Conservation (phyloP, 2,113 vertebrate species). For the Piaya cayana region DNA sequence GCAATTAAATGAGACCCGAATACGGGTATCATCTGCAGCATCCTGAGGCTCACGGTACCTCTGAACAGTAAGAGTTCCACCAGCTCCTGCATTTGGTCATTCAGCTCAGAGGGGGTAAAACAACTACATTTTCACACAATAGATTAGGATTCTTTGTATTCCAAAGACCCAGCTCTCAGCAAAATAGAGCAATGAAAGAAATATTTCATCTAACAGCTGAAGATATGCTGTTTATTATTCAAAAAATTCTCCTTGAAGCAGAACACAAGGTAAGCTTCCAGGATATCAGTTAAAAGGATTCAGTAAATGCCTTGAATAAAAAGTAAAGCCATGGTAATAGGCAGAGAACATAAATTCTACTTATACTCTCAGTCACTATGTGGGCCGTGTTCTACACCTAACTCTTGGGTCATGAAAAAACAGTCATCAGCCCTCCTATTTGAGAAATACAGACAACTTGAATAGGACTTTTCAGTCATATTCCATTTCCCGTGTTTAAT, state of each 20-base stretch:
- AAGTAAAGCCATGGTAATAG: neutral
- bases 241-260: neutral
- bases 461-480: neutral
- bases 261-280: neutral
- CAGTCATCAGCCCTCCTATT: neutral
- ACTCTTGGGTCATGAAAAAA: neutral
- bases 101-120: neutral
- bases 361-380: neutral
- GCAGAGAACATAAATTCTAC: neutral
- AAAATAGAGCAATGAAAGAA: neutral
- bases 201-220: neutral
- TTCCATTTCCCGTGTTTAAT: neutral
- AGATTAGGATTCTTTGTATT: neutral
- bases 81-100: neutral
- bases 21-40: neutral
- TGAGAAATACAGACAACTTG: neutral
- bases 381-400: neutral
- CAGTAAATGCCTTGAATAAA: neutral
- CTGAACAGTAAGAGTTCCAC: neutral
- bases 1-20: neutral
- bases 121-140: neutral
- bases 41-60: neutral
- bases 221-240: neutral
- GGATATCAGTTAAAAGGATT: neutral
- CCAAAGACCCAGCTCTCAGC: neutral